Conservation (phyloP, 2,113 vertebrate species). For the Illadopsis cleaveri region DNA sequence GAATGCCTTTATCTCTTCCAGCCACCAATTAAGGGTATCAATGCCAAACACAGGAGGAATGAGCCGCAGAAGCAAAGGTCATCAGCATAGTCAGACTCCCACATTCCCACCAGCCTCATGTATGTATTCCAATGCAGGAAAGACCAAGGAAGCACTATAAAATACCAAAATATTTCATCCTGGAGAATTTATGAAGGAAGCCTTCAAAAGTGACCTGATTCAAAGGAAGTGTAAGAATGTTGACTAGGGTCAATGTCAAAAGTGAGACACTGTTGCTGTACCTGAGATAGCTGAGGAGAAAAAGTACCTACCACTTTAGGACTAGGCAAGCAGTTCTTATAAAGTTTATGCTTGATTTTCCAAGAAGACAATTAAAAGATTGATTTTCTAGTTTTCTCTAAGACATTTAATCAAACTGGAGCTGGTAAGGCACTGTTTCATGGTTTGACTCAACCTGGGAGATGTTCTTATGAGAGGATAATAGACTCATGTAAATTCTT, state of each 20-base stretch:
- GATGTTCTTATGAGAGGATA: background rate
- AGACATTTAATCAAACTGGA: background rate
- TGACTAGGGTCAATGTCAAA: background rate
- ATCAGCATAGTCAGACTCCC: background rate
- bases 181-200: background rate
- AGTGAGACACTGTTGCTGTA: background rate
- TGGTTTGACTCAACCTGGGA: background rate
- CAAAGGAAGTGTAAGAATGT: background rate
- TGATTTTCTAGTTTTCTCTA: background rate
- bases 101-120: background rate
- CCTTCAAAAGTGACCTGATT: background rate
- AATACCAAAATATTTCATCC: background rate
- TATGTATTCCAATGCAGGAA: background rate
- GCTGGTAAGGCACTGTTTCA: background rate
- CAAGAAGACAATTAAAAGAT: background rate
- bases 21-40: background rate
- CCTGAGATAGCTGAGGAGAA: background rate
- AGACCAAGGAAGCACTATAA: background rate
- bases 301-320: background rate
- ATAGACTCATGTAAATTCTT: background rate
- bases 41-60: background rate
- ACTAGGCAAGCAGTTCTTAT: background rate
- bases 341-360: background rate
- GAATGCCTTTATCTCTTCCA: background rate
- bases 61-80: background rate